Base-by-base conservation (phyloP, 2,888 invertebrate species). In the Dascillus cervinus region DNA sequence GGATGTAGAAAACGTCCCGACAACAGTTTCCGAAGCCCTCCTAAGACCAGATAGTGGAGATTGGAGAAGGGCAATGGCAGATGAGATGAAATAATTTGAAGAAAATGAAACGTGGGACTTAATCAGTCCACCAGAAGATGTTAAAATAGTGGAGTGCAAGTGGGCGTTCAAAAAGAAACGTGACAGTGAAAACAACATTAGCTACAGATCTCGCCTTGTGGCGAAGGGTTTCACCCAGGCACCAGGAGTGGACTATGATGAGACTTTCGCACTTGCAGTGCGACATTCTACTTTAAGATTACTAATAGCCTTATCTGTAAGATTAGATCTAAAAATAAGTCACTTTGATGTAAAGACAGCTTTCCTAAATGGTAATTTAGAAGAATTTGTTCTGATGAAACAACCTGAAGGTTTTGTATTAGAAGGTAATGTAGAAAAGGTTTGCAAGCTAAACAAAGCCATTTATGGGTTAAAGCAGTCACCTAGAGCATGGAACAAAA, bases 41-140 rank as follows among this genome's bases (percentile, higher is more conserved):
- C 46, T 49, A 11, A 36, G 49, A 26, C 33, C 45, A 22, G 50
- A 52, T 28, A 20, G 17, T 17, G 29, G 20, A 15, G 14, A 37
- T 21, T 47, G 50, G 47, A 41, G 26, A 23, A 3, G 34, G 11
- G 53, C 55, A 4, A 55, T 54, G 49, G 3, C n/a, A 19, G 49
- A 55, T 20, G 51, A 56, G 29, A 24, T 50, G 13, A 11, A 42
- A 12, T 33, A 36, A 4, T 56, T 55, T 26, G 33, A 44, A 13
- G 44, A 49, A 28, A 55, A 56, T 33, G 36, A 43, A 22, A 41
- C 51, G n/a, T 53, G 51, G 50, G 44, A 50, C n/a, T 10, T 53
- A 2, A 36, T 43, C 1, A 44, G 53, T 28, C 4, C 26, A 9
- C 51, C 49, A 22, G 25, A 41, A 24, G 26, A 22, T 25, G 38